A percentile compares a stretch with the other conserved stretches of the same genome.
Evolutionary conservation across 2,888 invertebrate species (phyloP).

Genomic region (Alcis repandata): DNA sequence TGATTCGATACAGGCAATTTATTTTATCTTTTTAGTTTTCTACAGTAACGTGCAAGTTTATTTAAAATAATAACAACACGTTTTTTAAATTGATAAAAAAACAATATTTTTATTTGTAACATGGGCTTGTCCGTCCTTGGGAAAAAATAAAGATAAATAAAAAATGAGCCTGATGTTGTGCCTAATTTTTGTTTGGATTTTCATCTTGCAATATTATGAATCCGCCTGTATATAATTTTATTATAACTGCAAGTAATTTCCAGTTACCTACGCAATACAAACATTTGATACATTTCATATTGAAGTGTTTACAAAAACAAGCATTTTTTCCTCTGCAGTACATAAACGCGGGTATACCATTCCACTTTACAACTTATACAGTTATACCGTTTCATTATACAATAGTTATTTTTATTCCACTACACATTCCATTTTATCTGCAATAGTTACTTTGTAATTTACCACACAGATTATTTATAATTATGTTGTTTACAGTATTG

Average conservation of each 20-base stretch:
- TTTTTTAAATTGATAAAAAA: constrained; percentile 27
- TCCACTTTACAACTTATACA: constrained; percentile 59
- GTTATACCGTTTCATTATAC: constrained; percentile 43
- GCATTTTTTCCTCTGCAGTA: constrained; percentile 26
- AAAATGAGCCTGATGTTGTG: constrained; percentile 79
- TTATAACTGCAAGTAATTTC: not conserved
- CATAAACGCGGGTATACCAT: constrained; percentile 66
- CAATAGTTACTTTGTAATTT: constrained; percentile 71
- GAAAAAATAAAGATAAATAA: constrained; percentile 51
- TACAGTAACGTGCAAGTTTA: not conserved
- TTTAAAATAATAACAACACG: not conserved
- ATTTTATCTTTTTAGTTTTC: not conserved
- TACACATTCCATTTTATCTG: constrained; percentile 77
- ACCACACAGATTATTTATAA: constrained; percentile 54
- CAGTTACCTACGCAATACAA: not conserved
- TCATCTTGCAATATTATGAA: constrained; percentile 62
- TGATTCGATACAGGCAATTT: not conserved
- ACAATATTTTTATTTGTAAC: constrained; percentile 44
- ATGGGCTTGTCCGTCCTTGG: constrained; percentile 79
- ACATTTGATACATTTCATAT: not conserved
- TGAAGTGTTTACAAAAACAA: not conserved
- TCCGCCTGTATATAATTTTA: constrained; percentile 15
- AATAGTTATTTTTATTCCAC: constrained; percentile 56
- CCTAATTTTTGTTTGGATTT: constrained; percentile 72
- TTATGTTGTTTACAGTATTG: constrained; percentile 49